Percentiles rank a stretch among this genome's conserved stretches.
phyloP scores from a whole-genome alignment of 2,113 vertebrate genomes.

The Hyperoodon ampullatus region DNA sequence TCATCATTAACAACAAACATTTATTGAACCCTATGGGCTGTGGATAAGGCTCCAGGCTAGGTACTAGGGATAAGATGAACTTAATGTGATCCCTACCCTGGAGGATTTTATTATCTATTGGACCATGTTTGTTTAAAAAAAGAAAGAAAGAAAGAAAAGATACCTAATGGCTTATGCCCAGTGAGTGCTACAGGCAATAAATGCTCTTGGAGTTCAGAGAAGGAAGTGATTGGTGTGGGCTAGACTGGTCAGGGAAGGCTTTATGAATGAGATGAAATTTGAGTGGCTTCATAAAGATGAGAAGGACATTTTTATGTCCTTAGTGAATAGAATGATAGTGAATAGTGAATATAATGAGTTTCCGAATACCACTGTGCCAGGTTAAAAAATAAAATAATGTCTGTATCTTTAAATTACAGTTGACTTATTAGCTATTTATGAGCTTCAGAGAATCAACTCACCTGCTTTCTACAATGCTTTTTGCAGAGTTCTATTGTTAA shows the following conservation, averaged over 20 bases:
- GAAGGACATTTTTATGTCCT: slow-evolving; percentile 14
- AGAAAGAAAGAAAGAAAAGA: not conserved
- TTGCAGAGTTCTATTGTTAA: slow-evolving; percentile 35
- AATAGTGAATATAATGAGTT: slow-evolving; percentile 5
- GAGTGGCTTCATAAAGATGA: not conserved
- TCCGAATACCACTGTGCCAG: not conserved
- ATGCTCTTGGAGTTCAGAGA: slow-evolving; percentile 14
- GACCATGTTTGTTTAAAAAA: not conserved
- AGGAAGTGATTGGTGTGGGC: not conserved
- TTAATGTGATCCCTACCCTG: slow-evolving; percentile 2
- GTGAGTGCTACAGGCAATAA: not conserved
- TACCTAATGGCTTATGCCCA: not conserved
- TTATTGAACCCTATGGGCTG: slow-evolving; percentile 66
- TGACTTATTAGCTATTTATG: slow-evolving; percentile 66
- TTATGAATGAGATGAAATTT: not conserved
- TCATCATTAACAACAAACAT: slow-evolving; percentile 69
- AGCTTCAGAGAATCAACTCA: slow-evolving; percentile 52
- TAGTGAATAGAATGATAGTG: too few species aligned
- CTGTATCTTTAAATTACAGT: slow-evolving; percentile 49
- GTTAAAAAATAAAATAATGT: not conserved
- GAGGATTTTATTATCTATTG: slow-evolving; percentile 50
- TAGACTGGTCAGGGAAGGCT: not conserved
- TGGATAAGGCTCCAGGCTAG: slow-evolving; percentile 40
- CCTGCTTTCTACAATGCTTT: slow-evolving; percentile 41
- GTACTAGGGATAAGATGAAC: slow-evolving; percentile 43